These are phyloP conservation scores for Drosophila simulans DNA, from an alignment of 1,140 invertebrate species.

Conservation along the genomic window DNA sequence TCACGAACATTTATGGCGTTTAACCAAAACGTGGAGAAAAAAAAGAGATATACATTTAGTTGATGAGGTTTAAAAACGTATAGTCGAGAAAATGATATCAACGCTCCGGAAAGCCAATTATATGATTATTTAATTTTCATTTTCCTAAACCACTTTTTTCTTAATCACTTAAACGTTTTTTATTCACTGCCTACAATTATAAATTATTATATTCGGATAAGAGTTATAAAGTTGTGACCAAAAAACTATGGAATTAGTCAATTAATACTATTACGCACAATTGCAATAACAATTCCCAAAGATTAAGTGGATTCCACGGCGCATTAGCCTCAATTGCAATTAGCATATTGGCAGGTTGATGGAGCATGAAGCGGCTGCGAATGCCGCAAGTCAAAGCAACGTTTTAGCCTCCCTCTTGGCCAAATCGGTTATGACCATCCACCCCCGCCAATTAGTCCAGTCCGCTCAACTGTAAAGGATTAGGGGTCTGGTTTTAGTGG, in stretches of 20 bases:
- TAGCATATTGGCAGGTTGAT: constrained; percentile 42
- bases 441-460: constrained; percentile 13
- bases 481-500: neutral
- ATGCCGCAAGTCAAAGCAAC: constrained; percentile 24
- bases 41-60: neutral
- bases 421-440: constrained; percentile 19
- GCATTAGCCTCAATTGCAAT: constrained; percentile 10
- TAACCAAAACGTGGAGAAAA: neutral
- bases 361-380: constrained; percentile 49
- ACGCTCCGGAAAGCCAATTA: neutral
- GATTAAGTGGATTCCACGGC: neutral
- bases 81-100: neutral
- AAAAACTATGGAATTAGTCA: too few species aligned
- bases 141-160: neutral
- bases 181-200: too few species aligned
- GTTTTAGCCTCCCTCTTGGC: constrained; percentile 10
- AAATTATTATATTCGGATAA: neutral
- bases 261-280: neutral
- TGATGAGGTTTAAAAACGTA: neutral
- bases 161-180: neutral
- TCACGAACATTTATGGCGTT: constrained; percentile 1
- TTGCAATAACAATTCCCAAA: neutral
- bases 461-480: constrained; percentile 36
- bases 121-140: neutral
- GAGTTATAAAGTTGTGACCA: too few species aligned